Evolutionary conservation across 2,888 invertebrate species (phyloP), one percentile per base, ranked within the genome.

Genomic region (Diadegma fenestrale): DNA sequence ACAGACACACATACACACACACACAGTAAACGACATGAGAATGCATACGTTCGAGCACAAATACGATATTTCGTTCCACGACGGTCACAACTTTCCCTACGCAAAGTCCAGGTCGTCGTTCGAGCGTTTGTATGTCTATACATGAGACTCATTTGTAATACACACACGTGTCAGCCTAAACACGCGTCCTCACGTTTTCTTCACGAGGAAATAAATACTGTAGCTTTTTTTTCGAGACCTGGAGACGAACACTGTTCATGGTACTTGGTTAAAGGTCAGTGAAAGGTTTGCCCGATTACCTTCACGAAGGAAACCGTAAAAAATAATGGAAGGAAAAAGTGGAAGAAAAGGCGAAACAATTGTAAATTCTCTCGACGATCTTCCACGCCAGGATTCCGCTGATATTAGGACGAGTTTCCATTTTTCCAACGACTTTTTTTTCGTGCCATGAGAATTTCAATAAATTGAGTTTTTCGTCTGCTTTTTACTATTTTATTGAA

Each of bases 261-360:
- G 87, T 84, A 75, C 80, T 81, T 88, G 85, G 64, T n/a, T 76
- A 91, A 91, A 91, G 91, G 91, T 91, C 91, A 91, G 91, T 90
- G 91, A 91, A 91, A 91, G 91, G 91, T 87, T 86, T 86, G 78
- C 71, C 61, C 80, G 82, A 83, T 86, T 83, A 79, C 72, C 87
- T 88, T 88, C 66, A 84, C 86, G 88, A 87, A 66, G 87, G 88
- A 89, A 89, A 86, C 87, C 14, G 66, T 82, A 61, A 43, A 58
- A n/a, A 63, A 68, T 54, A n/a, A 75, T 58, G 30, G 45, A 63
- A 45, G 61, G 41, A n/a, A 45, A 45, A 73, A 26, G 22, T 17
- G 2, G 30, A 19, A 69, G 68, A 22, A 14, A 69, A 43, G 17
- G 17, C 8, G 17, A 64, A 48, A 30, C 26, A 58, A 45, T 45